Base-by-base conservation (phyloP, 2,797 vertebrate species). In the Etheostoma perlongum region DNA sequence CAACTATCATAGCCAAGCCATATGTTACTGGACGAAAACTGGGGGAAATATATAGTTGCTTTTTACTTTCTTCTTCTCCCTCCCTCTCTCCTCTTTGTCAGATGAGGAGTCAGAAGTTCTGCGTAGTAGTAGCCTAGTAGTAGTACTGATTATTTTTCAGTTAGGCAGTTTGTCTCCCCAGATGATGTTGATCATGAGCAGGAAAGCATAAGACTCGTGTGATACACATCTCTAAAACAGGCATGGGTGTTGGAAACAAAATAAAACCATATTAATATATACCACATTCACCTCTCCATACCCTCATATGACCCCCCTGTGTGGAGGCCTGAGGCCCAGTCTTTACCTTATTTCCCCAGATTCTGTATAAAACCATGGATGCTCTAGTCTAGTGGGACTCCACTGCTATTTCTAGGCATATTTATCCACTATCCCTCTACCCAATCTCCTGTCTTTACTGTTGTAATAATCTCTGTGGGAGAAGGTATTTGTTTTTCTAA, bases 391-490 rank as follows among this genome's bases (percentile, higher is more conserved):
- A 4, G n/a, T 82, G 89, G 82, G 85, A 90, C 58, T 63, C 30
- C 48, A 23, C 68, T 79, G 85, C 69, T 83, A 90, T 88, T 87
- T 89, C 49, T 46, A 75, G 73, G 23, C 76, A 53, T 47, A 78
- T 85, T 82, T 70, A 59, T 76, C 57, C 51, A 57, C 82, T 85
- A 81, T 87, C 84, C 67, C 68, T 55, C 77, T 89, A 86, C 76
- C 72, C 44, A 10, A 82, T 82, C 88, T 82, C 77, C 57, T 74
- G 84, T 78, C 81, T 88, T 87, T 67, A 72, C 70, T 79, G 81
- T 68, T 72, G 83, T 90, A 91, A 93, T 92, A 89, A 81, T 67
- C 74, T 85, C 78, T 88, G 74, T 86, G 81, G 84, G 85, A 86
- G 49, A 53, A 62, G 15, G 44, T 81, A 74, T 91, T 93, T 93